Percentiles rank a stretch among this genome's conserved stretches.
Conservation (phyloP, 1,140 invertebrate genomes). For the Drosophila orena region DNA sequence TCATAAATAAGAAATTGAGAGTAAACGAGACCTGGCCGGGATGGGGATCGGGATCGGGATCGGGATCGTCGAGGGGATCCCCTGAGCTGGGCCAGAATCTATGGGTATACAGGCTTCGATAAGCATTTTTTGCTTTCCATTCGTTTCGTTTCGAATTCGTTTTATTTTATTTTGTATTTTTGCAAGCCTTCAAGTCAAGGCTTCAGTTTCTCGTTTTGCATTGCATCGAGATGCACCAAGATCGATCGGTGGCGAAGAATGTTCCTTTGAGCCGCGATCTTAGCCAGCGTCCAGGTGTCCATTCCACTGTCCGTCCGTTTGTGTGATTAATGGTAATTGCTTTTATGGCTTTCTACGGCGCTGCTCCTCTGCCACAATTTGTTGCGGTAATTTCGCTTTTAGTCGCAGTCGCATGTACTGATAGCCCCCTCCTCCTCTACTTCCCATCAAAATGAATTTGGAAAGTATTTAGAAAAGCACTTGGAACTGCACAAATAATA, state of each 20-base stretch:
- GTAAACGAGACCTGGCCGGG: constrained; percentile 18
- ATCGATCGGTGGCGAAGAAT: constrained; percentile 35
- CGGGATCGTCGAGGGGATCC: constrained; percentile 2
- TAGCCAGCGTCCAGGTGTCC: not conserved
- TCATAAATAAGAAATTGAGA: constrained; percentile 51
- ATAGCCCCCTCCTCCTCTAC: not conserved
- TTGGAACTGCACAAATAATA: not conserved
- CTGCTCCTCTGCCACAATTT: constrained; percentile 36
- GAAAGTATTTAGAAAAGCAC: not conserved
- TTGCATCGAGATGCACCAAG: constrained; percentile 16
- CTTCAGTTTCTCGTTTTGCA: constrained; percentile 36
- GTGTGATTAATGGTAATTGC: constrained; percentile 67
- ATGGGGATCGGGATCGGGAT: not conserved
- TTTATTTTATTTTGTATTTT: not conserved
- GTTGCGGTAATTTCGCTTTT: constrained; percentile 47
- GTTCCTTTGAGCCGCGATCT: constrained; percentile 12
- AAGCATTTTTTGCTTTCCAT: constrained; percentile 12
- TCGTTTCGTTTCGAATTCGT: not conserved
- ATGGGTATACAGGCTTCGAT: constrained; percentile 20
- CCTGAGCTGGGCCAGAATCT: constrained; percentile 4
- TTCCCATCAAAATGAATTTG: not conserved
- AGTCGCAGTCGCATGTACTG: constrained; percentile 14
- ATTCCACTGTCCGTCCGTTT: constrained; percentile 22
- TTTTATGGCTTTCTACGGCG: constrained; percentile 42
- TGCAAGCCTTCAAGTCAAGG: too few species aligned